Conservation (phyloP, 35 echinoderm and acorn worm species). For the Acanthaster planci region DNA sequence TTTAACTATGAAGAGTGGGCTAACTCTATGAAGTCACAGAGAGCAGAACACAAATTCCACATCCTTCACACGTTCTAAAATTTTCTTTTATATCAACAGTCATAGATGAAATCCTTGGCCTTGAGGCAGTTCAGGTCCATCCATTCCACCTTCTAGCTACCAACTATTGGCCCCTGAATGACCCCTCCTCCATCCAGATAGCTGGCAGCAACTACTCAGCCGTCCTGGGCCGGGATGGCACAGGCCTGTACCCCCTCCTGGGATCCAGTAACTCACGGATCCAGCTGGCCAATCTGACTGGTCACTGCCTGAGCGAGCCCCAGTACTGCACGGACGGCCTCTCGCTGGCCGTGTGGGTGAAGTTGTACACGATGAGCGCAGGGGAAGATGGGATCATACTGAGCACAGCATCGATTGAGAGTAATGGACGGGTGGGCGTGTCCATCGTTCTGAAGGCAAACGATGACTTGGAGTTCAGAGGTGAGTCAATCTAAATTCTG, state of each 20-base stretch:
- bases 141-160: constrained; percentile 58
- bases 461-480: constrained; percentile 17
- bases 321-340: constrained; percentile 45
- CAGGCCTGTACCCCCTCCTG: constrained; percentile 51
- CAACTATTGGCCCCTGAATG: constrained; percentile 55
- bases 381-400: constrained; percentile 40
- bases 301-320: constrained; percentile 55
- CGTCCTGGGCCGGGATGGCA: constrained; percentile 27
- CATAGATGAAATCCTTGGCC: no score
- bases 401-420: constrained; percentile 38
- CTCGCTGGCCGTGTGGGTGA: constrained; percentile 65
- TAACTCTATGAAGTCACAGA: not conserved
- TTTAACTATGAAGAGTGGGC: not conserved
- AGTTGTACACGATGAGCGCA: constrained; percentile 1
- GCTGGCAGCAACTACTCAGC: constrained; percentile 47
- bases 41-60: not conserved
- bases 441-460: constrained; percentile 43
- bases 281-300: constrained; percentile 49
- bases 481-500: not conserved
- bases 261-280: constrained; percentile 48
- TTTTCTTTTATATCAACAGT: constrained; percentile 28
- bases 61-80: not conserved
- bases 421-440: constrained; percentile 45
- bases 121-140: constrained; percentile 40
- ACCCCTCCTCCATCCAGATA: constrained; percentile 37